Conservation (phyloP, 92 coral and sea anemone genomes). For the Palythoa grandiflora region DNA sequence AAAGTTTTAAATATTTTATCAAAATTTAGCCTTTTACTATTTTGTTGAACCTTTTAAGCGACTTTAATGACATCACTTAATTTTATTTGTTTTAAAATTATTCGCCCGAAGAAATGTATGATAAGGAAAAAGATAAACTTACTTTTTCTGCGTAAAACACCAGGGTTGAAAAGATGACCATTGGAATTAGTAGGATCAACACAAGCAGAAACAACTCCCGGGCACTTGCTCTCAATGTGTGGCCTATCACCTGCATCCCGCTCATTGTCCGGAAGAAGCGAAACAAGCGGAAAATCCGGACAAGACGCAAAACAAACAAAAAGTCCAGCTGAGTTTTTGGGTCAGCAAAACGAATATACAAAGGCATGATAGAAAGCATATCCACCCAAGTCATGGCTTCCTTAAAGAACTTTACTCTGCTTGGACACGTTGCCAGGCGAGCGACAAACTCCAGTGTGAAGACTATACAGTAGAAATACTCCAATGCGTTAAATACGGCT, state of each 20-base stretch:
- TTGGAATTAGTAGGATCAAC: constrained; percentile 88
- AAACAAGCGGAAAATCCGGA: constrained; percentile 96
- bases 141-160: constrained; percentile 86
- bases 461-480: constrained; percentile 84
- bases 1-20: too few relatives aligned
- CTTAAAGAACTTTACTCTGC: constrained; percentile 65
- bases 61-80: too few relatives aligned
- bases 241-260: constrained; percentile 99
- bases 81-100: too few relatives aligned
- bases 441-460: constrained; percentile 90
- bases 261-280: constrained; percentile 99
- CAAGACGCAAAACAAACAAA: constrained; percentile 91
- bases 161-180: constrained; percentile 98
- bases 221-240: constrained; percentile 97
- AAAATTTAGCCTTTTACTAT: too few relatives aligned
- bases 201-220: constrained; percentile 89
- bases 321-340: constrained; percentile 56
- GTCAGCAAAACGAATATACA: constrained; percentile 77
- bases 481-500: constrained; percentile 65
- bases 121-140: not conserved
- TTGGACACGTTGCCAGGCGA: constrained; percentile 81
- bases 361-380: constrained; percentile 88
- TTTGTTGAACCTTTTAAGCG: too few relatives aligned
- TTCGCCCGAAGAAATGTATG: too few relatives aligned
- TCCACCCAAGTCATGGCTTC: constrained; percentile 97